Conservation (phyloP, 2,113 vertebrate genomes). For the Grus americana region DNA sequence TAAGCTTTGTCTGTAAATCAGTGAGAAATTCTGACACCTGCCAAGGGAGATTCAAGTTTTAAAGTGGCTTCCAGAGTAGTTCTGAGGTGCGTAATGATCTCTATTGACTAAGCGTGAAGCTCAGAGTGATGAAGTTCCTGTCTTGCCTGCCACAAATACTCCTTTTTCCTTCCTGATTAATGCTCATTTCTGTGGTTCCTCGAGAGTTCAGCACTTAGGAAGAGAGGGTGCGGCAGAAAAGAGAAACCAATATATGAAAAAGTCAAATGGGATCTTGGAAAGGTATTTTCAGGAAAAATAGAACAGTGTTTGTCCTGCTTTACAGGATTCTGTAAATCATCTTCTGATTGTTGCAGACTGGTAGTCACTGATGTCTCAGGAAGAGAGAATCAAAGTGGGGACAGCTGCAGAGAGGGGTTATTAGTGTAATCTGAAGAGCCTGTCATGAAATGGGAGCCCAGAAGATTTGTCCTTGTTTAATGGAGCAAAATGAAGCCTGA, state of each 20-base stretch:
- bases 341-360: not conserved
- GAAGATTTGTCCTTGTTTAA: not conserved
- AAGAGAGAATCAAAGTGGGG: not conserved
- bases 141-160: not conserved
- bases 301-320: not conserved
- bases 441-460: not conserved
- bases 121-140: not conserved
- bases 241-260: not conserved
- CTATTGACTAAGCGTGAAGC: not conserved
- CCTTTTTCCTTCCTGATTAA: not conserved
- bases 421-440: not conserved
- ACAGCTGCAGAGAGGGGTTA: not conserved
- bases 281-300: not conserved
- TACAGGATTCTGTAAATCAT: not conserved
- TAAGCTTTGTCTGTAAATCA: not conserved
- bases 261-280: not conserved
- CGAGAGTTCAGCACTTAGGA: not conserved
- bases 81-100: not conserved
- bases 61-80: not conserved
- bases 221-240: not conserved
- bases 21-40: not conserved
- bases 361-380: not conserved
- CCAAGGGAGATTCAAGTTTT: not conserved
- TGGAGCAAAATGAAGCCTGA: not conserved
- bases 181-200: not conserved